These are phyloP conservation scores for Mastacembelus armatus DNA, from an alignment of 2,797 vertebrate genomes.

Conservation along the genomic window DNA sequence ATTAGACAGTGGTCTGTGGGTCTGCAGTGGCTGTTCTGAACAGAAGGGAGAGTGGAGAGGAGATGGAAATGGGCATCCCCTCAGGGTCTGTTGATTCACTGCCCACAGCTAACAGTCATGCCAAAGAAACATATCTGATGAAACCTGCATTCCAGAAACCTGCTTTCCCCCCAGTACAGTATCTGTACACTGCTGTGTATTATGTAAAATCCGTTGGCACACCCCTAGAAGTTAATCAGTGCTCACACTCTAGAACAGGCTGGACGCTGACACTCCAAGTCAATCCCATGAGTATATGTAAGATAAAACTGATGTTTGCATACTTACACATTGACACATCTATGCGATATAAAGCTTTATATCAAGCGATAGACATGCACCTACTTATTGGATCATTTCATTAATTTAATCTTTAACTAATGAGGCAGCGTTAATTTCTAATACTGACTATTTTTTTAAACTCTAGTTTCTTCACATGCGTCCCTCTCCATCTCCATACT, in stretches of 20 bases:
- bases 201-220: slow-evolving; percentile 54
- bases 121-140: slow-evolving; percentile 58
- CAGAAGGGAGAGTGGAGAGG: slow-evolving; percentile 70
- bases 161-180: slow-evolving; percentile 6
- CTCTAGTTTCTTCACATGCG: slow-evolving; percentile 43
- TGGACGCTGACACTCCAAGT: slow-evolving; percentile 2
- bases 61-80: slow-evolving; percentile 69
- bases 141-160: slow-evolving; percentile 57
- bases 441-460: slow-evolving; percentile 9
- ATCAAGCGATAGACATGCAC: not conserved
- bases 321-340: not conserved
- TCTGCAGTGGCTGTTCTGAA: slow-evolving; percentile 67
- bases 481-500: slow-evolving; percentile 65
- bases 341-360: slow-evolving; percentile 1
- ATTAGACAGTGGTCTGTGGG: slow-evolving; percentile 63
- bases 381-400: not conserved
- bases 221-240: slow-evolving; percentile 34
- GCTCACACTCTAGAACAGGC: slow-evolving; percentile 1
- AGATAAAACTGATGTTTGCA: slow-evolving; percentile 7
- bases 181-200: slow-evolving; percentile 10
- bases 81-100: slow-evolving; percentile 70
- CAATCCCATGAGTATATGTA: not conserved
- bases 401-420: not conserved
- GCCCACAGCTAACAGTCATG: slow-evolving; percentile 63
- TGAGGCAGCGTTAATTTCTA: slow-evolving; percentile 12